Percentiles rank a stretch among this genome's conserved stretches.
Conservation (phyloP, 2,797 vertebrate species). For the Coregonus ussuriensis region DNA sequence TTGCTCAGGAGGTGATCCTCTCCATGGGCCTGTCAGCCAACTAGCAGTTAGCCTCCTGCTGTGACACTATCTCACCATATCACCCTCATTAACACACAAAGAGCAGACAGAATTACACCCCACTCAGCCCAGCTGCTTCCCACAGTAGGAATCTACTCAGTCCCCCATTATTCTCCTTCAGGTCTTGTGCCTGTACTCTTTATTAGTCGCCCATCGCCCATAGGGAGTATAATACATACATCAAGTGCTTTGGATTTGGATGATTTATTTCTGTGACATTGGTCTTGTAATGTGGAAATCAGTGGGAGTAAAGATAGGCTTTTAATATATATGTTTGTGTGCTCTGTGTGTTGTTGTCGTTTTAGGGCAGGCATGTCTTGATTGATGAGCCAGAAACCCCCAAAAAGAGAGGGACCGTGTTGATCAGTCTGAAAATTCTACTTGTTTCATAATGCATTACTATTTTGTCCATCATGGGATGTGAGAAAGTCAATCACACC, state of each 20-base stretch:
- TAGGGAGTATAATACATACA: neutral
- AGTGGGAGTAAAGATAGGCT: constrained; percentile 20
- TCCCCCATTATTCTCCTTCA: constrained; percentile 27
- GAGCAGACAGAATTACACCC: constrained; percentile 49
- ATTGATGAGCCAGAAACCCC: neutral
- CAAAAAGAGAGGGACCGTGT: neutral
- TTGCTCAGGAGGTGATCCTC: constrained; percentile 19
- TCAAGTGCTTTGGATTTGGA: constrained; percentile 3
- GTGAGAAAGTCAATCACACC: neutral
- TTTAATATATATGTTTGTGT: constrained; percentile 29
- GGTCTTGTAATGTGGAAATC: constrained; percentile 56
- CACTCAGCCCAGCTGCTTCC: constrained; percentile 30
- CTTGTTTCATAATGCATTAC: neutral
- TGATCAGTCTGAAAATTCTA: neutral
- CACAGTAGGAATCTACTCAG: constrained; percentile 48
- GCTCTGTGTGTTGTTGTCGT: constrained; percentile 6
- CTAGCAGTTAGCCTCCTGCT: constrained; percentile 50
- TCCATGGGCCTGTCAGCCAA: constrained; percentile 27
- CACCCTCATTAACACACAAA: constrained; percentile 68
- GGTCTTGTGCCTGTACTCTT: neutral
- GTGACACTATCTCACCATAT: constrained; percentile 56
- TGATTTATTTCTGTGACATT: constrained; percentile 63
- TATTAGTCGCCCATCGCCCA: neutral
- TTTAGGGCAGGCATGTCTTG: neutral
- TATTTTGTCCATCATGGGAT: neutral